Base-by-base conservation (phyloP, 1,140 invertebrate genomes). In the Cardiocondyla obscurior region DNA sequence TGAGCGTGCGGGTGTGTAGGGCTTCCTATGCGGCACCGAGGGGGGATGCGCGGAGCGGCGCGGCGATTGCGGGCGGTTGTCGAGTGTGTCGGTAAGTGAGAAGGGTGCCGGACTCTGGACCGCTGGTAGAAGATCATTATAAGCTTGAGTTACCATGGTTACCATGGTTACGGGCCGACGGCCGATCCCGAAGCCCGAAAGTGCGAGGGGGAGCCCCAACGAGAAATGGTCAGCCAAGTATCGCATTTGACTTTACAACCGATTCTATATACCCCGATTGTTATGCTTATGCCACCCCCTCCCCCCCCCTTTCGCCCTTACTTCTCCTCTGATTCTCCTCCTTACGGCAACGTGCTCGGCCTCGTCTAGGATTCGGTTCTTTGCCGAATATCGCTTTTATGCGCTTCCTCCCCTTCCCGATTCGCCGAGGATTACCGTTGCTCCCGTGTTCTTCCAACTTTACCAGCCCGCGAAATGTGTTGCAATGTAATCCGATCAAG, bases 91-190 rank as follows among this genome's bases (percentile, higher is more conserved):
- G 85, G 91, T 92, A 92, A 93, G 92, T 91, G 91, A 92, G 92
- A 92, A 93, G 91, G 92, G 90, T 91, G 89, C 85, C 81, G 89
- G 90, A 89, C 90, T 88, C 88, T 86, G 81, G 74, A 57, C 79
- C 60, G 85, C 83, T 84, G 88, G 87, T 90, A 88, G 91, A 93
- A 93, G 93, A 94, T 94, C 93, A 94, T 94, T 94, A 93, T 94
- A 92, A 93, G 90, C 90, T 90, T 90, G 88, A 90, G 93, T 94
- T 91, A 83, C 93, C 92, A 94, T 94, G 92, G 92, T 91, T 91
- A 94, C 93, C 79, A 90, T 91, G 92, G 92, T 91, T 91, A 94
- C 93, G 84, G 90, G 91, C 91, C 88, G 85, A 72, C 86, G 82
- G 85, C 87, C 81, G 84, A 87, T 86, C 84, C 82, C 19, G 64